Conservation (phyloP, 2,113 vertebrate genomes). For the Rousettus leschenaultii region DNA sequence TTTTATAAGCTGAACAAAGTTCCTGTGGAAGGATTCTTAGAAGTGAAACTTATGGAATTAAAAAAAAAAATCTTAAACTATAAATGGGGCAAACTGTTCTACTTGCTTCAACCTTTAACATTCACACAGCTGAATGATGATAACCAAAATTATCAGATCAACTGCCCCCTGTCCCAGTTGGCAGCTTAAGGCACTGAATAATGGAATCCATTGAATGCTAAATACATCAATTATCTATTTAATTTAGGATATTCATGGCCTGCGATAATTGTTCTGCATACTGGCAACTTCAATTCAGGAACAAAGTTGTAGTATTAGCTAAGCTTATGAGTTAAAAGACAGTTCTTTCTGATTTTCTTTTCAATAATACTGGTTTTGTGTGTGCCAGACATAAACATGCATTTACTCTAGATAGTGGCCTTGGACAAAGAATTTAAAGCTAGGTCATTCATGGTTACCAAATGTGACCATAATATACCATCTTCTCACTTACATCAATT, state of each 20-base stretch:
- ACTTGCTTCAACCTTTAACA: not conserved
- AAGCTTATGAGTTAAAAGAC: not conserved
- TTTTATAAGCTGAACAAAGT: not conserved
- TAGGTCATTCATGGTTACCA: not conserved
- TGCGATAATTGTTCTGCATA: not conserved
- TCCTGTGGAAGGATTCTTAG: not conserved
- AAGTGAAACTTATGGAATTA: not conserved
- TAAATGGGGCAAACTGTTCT: not conserved
- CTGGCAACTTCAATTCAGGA: not conserved
- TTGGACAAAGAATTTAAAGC: not conserved
- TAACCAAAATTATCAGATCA: not conserved
- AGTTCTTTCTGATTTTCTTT: constrained; percentile 5
- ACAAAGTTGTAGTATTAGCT: not conserved
- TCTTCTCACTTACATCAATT: not conserved
- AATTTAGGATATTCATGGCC: not conserved
- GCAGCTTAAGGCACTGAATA: constrained; percentile 28
- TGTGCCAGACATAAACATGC: not conserved
- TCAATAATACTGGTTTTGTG: not conserved
- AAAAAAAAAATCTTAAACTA: not conserved
- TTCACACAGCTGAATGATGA: not conserved
- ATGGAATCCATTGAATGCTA: constrained; percentile 30
- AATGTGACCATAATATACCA: not conserved
- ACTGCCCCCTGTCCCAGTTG: not conserved
- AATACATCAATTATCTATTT: constrained; percentile 48
- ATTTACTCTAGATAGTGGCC: not conserved